Evolutionary conservation across 2,113 vertebrate genomes (phyloP).

Genomic region (Rhabdornis inornatus): DNA sequence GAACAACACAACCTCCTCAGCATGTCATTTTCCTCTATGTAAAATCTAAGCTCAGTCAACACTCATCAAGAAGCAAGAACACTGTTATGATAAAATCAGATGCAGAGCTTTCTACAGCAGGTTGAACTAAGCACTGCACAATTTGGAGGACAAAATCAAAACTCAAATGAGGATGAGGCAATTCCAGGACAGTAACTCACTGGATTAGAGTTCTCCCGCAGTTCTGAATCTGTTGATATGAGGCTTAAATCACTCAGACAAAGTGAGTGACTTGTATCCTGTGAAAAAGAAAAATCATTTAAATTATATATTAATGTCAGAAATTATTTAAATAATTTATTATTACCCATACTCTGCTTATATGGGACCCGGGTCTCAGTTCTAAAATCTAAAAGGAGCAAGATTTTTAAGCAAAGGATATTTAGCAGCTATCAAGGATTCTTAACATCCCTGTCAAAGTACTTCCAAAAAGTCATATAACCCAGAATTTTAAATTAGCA

Average conservation of each 20-base stretch:
- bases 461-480: not conserved
- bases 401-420: not conserved
- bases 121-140: not conserved
- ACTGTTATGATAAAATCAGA: not conserved
- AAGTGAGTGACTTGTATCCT: constrained; percentile 96
- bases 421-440: not conserved
- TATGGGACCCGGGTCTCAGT: not conserved
- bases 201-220: constrained; percentile 86
- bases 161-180: not conserved
- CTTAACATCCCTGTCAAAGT: not conserved
- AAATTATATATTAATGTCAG: not conserved
- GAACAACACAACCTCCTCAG: not conserved
- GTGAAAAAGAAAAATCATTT: not conserved
- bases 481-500: not conserved
- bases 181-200: constrained; percentile 74
- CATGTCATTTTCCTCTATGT: not conserved
- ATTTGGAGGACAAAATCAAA: not conserved
- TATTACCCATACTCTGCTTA: not conserved
- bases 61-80: not conserved
- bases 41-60: not conserved
- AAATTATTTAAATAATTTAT: not conserved
- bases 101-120: not conserved
- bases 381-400: not conserved
- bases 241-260: constrained; percentile 96
- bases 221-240: constrained; percentile 92